Conservation (phyloP, 2,888 invertebrate genomes). For the Drymonia ruficornis region DNA sequence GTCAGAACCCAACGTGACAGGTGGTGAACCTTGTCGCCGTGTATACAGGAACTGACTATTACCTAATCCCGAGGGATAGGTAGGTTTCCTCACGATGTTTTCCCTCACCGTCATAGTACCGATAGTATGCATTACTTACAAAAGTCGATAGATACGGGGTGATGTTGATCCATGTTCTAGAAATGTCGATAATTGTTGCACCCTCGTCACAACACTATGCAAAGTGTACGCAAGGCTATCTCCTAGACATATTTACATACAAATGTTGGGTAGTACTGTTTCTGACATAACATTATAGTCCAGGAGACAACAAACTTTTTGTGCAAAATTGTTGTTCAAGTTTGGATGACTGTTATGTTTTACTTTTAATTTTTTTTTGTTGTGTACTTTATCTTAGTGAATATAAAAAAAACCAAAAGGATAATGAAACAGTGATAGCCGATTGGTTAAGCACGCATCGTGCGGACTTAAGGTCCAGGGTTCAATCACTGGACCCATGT, state of each 20-base stretch:
- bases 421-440: too few species aligned
- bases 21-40: too few species aligned
- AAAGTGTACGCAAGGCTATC: slow-evolving; percentile 39
- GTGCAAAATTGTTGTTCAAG: not conserved
- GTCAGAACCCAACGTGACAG: too few species aligned
- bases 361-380: not conserved
- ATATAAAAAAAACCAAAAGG: too few species aligned
- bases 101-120: too few species aligned
- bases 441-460: too few species aligned
- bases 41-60: too few species aligned
- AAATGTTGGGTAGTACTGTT: slow-evolving; percentile 48
- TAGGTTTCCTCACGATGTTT: too few species aligned
- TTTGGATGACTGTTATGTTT: not conserved
- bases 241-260: slow-evolving; percentile 47
- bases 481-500: too few species aligned
- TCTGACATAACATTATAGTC: slow-evolving; percentile 46
- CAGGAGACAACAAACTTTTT: slow-evolving; percentile 19
- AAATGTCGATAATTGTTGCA: slow-evolving; percentile 6
- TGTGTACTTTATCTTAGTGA: not conserved
- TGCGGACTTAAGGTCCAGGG: too few species aligned
- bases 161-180: not conserved
- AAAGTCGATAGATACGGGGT: not conserved
- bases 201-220: slow-evolving; percentile 22
- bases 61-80: too few species aligned
- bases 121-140: too few species aligned